A percentile compares a stretch with the other conserved stretches of the same genome.
Conservation (phyloP, 2,797 vertebrate species). For the Scleropages formosus region DNA sequence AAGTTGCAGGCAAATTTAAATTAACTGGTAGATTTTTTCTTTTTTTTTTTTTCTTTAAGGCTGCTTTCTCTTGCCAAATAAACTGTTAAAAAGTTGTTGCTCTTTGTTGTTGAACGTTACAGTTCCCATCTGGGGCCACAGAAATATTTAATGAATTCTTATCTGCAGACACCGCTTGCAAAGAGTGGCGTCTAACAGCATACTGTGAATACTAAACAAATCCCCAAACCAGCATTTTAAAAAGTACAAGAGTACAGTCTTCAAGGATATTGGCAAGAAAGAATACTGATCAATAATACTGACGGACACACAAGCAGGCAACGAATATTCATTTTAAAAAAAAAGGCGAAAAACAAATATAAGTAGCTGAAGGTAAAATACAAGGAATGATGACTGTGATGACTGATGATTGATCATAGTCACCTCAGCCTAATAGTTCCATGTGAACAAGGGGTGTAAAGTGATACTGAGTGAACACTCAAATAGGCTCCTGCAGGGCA, state of each 20-base stretch:
- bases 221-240: neutral
- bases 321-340: no score
- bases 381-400: no score
- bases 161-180: constrained; percentile 5
- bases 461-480: no score
- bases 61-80: constrained; percentile 23
- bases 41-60: constrained; percentile 10
- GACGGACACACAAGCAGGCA: no score
- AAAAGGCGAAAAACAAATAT: no score
- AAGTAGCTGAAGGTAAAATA: no score
- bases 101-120: constrained; percentile 28
- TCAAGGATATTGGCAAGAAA: neutral
- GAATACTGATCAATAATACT: no score
- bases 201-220: neutral
- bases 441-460: no score
- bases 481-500: no score
- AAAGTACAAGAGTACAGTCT: neutral
- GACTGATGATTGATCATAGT: no score
- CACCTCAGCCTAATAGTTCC: no score
- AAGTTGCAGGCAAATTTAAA: constrained; percentile 14
- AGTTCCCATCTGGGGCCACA: constrained; percentile 11
- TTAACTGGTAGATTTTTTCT: neutral
- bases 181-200: neutral
- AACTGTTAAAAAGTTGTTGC: constrained; percentile 26
- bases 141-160: constrained; percentile 7